Base-by-base conservation (phyloP, 2,113 vertebrate genomes). In the Bubo blakistoni region DNA sequence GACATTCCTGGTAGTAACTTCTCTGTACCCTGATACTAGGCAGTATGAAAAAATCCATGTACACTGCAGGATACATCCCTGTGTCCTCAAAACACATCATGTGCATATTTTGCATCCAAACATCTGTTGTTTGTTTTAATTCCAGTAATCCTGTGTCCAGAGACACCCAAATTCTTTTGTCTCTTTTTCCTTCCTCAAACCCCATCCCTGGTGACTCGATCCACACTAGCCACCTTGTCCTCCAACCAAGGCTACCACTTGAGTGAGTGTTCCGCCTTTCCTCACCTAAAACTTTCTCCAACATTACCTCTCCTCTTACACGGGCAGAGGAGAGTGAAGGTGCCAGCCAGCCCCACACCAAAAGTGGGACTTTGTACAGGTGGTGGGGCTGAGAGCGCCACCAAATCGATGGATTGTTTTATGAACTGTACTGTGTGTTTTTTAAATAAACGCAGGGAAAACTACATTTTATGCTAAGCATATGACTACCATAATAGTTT, bases 401-500 rank as follows among this genome's bases (percentile, higher is more conserved):
- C 17, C 2, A 7, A 61, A 32, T 0, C 13, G 40, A 55, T 19
- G n/a, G 40, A 19, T n/a, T 52, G 34, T 79, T 87, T 52, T 52
- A 14, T 42, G 36, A 70, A 36, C 9, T 58, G 40, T 40, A 25
- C 15, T 8, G 19, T 34, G 32, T 19, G 17, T 27, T 92, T 89
- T 72, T 90, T n/a, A 94, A 88, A 91, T 30, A 89, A 88, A 90
- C 58, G 34, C 55, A 8, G 18, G 16, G 62, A 76, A 84, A 91
- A 44, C 20, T 10, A 2, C n/a, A 76, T 80, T 55, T 91, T 96
- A 66, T 88, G 78, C 87, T 90, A 18, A 95, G 71, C 87, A 95
- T 95, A 95, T 57, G 87, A 96, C 70, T 95, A 61, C 46, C 42
- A 29, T 91, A 93, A 96, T 69, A 90, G 93, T 95, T 89, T 94